Evolutionary conservation across 1,140 invertebrate species (phyloP), one percentile per base, ranked within the genome.

Genomic region (Sitophilus oryzae): DNA sequence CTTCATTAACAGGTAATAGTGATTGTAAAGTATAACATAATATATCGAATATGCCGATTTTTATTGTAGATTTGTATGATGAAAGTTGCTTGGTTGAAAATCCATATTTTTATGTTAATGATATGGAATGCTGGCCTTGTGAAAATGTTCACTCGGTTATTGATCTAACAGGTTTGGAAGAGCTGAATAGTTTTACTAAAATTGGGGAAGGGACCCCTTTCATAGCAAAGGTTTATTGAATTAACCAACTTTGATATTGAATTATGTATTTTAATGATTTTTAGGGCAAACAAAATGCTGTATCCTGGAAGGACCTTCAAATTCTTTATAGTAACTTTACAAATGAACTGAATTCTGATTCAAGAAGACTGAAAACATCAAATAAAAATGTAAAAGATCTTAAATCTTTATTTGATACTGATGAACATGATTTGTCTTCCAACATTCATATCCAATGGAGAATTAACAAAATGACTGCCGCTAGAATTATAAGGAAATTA

Each of bases 61-160:
- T 67, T 62, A 58, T 76, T 79, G 38, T 62, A 88, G 86, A 82
- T 67, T 81, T 81, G 52, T 87, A 89, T 64, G 85, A 89, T 74
- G 86, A 90, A 73, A 82, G 80, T 67, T 90, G 87, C 69, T 68
- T 90, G 30, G 67, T 88, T 21, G 77, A 83, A 67, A 89, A 90
- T 71, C 86, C 85, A 44, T 87, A 80, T 64, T 89, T 87, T 65
- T 75, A 78, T 62, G 76, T 86, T 5, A 69, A 75, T 1, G 81
- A 85, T 61, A 81, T 88, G 75, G 84, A 88, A 63, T 89, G 87
- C 65, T 86, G 83, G 83, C 84, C 85, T 6, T 89, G 86, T 63
- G 80, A 79, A 66, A 71, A 77, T 63, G 75, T 86, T 0, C 72
- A 77, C 60, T 79, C 79, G 56, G 71, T 89, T 56, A 61, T 70